Evolutionary conservation across 2,888 invertebrate species (phyloP).

Genomic region (Chrysopilus asiliformis): DNA sequence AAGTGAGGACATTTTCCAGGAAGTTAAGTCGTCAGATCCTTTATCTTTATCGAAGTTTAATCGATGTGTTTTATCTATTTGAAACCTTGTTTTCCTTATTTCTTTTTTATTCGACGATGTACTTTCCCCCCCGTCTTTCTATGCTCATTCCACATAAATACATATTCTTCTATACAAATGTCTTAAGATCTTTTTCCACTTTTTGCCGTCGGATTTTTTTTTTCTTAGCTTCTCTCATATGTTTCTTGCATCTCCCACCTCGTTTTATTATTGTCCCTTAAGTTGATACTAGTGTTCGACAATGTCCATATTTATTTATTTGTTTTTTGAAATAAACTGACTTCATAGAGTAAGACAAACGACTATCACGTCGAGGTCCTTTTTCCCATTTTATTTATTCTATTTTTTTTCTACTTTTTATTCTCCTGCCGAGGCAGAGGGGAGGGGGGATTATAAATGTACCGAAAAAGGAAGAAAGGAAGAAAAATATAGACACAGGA

Average conservation of each 20-base stretch:
- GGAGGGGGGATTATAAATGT: too few species aligned
- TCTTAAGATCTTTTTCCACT: too few species aligned
- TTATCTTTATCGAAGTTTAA: slow-evolving; percentile 20
- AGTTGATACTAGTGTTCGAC: slow-evolving; percentile 5
- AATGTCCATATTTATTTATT: too few species aligned
- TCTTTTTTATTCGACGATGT: not conserved
- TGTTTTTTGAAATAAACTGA: too few species aligned
- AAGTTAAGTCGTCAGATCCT: slow-evolving; percentile 13
- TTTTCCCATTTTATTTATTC: too few species aligned
- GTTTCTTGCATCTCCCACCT: not conserved
- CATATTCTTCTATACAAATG: not conserved
- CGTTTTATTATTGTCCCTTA: slow-evolving; percentile 3
- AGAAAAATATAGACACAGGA: not conserved
- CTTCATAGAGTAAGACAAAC: too few species aligned
- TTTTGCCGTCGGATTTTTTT: too few species aligned
- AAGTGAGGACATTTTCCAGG: slow-evolving; percentile 12
- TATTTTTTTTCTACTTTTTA: too few species aligned
- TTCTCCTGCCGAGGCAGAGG: too few species aligned
- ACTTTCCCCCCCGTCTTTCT: not conserved
- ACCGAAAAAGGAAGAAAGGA: too few species aligned
- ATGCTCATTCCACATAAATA: not conserved
- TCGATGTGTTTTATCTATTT: slow-evolving; percentile 20
- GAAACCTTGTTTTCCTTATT: slow-evolving; percentile 8
- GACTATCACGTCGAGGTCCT: too few species aligned
- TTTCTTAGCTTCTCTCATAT: too few species aligned